Conservation (phyloP, 2,888 invertebrate genomes). For the Microctonus hyperodae region DNA sequence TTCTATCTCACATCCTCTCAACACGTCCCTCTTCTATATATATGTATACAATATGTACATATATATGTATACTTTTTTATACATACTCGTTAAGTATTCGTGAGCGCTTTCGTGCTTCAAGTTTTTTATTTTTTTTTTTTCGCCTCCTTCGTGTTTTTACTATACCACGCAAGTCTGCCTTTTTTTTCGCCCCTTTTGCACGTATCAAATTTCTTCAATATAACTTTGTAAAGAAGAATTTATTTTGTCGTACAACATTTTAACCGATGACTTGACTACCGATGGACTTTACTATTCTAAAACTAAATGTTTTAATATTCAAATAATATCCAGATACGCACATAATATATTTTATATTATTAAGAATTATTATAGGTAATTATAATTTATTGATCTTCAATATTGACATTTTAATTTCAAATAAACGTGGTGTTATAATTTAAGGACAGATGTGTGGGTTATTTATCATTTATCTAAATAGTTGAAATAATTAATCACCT, state of each 20-base stretch:
- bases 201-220: conserved; percentile 23
- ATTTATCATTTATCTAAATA: too few relatives aligned
- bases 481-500: too few relatives aligned
- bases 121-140: conserved; percentile 33
- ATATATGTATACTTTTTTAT: conserved; percentile 8
- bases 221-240: conserved; percentile 8
- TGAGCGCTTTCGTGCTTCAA: conserved; percentile 32
- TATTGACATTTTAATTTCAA: neutral
- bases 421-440: neutral
- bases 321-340: too few relatives aligned
- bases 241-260: conserved; percentile 6
- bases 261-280: neutral
- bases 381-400: neutral
- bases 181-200: conserved; percentile 10
- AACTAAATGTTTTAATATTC: too few relatives aligned
- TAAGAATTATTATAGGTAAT: too few relatives aligned
- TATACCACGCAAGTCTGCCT: neutral
- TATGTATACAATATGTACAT: neutral
- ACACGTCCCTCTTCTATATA: conserved; percentile 33
- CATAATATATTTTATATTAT: too few relatives aligned
- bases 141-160: conserved; percentile 15
- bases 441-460: neutral
- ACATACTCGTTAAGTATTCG: conserved; percentile 41
- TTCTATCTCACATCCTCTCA: conserved; percentile 38
- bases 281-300: too few relatives aligned